Conservation (phyloP, 2,888 invertebrate species). For the Philaethria dido region DNA sequence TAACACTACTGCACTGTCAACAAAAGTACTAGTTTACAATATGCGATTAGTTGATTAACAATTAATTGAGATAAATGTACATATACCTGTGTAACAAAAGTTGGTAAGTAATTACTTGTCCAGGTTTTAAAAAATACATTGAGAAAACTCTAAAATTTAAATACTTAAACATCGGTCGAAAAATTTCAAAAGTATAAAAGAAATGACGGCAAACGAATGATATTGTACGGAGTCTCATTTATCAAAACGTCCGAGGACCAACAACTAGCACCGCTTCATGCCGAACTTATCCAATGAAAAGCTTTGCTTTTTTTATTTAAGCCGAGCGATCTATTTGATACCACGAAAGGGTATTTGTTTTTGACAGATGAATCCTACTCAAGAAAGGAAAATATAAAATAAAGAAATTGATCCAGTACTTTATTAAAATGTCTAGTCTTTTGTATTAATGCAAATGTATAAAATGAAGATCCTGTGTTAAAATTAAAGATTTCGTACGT, state of each 20-base stretch:
- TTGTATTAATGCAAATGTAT: background rate
- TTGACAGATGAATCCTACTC: conserved; percentile 54
- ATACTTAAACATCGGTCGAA: background rate
- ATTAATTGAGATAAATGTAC: too few relatives aligned
- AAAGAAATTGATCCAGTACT: background rate
- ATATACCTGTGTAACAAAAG: background rate
- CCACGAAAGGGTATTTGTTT: conserved; percentile 57
- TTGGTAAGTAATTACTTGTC: background rate
- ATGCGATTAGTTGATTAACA: too few relatives aligned
- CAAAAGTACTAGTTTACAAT: background rate
- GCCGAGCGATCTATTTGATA: conserved; percentile 57
- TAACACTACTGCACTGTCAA: background rate
- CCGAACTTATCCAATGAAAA: conserved; percentile 61
- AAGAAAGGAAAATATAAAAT: conserved; percentile 6
- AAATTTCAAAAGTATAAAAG: conserved; percentile 55
- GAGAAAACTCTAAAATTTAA: background rate
- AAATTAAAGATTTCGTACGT: conserved; percentile 56
- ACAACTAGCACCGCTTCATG: conserved; percentile 46
- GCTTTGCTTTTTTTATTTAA: conserved; percentile 45
- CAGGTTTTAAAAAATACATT: background rate
- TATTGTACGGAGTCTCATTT: conserved; percentile 75
- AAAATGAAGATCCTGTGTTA: background rate
- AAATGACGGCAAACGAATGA: conserved; percentile 60
- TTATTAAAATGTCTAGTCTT: background rate
- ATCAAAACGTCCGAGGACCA: conserved; percentile 70